phyloP scores from a whole-genome alignment of 2,797 vertebrate genomes.

The Amazona ochrocephala region DNA sequence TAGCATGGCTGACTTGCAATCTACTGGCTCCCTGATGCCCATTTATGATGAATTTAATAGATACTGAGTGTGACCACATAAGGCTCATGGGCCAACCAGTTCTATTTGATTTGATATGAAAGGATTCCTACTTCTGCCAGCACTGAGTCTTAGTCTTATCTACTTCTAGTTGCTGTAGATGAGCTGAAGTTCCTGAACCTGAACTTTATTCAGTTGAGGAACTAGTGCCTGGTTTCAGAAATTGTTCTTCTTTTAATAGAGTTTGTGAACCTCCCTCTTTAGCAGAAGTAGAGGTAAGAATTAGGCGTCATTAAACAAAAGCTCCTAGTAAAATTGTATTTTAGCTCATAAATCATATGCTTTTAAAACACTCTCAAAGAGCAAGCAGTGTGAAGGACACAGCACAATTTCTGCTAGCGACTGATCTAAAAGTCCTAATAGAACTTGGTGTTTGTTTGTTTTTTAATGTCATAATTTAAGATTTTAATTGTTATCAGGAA shows the following conservation, averaged over 20 bases:
- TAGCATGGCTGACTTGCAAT: neutral
- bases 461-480: neutral
- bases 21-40: neutral
- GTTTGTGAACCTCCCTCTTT: neutral
- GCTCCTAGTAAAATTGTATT: neutral
- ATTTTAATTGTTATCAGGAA: slow-evolving; percentile 33
- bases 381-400: neutral
- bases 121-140: neutral
- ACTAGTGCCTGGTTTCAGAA: neutral
- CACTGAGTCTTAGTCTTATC: neutral
- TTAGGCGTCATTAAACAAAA: neutral
- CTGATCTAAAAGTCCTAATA: neutral
- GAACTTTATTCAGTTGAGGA: neutral
- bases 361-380: neutral
- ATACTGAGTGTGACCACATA: neutral
- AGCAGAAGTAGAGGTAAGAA: neutral
- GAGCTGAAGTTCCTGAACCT: neutral
- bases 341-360: neutral
- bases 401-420: neutral
- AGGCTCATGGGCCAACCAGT: neutral
- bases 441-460: neutral
- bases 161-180: neutral
- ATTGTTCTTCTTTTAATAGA: neutral
- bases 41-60: neutral
- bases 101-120: neutral